Base-by-base conservation (phyloP, 2,113 vertebrate genomes). In the Trichomycterus rosablanca region DNA sequence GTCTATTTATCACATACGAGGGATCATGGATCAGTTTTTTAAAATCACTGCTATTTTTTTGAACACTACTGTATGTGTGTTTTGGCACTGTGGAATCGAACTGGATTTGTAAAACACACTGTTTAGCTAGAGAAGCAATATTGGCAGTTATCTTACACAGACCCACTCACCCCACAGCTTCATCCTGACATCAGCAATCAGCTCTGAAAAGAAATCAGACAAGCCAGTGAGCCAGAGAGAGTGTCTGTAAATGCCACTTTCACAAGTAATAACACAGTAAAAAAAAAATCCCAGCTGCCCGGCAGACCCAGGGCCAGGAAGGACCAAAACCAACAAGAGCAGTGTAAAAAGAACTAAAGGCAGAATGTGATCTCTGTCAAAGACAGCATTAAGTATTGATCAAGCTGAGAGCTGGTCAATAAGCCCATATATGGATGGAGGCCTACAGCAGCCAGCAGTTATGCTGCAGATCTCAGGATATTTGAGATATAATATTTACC, bases 361-460 rank as follows among this genome's bases (percentile, higher is more conserved):
- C 52, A 68, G 39, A 61, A 73, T 69, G 66, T 20, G 50, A 66
- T 66, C 66, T 65, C 34, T 55, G 66, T 73, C 53, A 59, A 70
- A 69, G 58, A 56, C 45, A 57, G 58, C 67, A 69, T 73, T 69
- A 69, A 70, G 58, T 69, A 73, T 73, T 66, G 67, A 73, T 73
- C 66, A 69, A 58, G 51, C 18, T 4, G 48, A 26, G 48, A 52
- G 62, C 52, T 53, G 62, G 66, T 70, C 71, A 70, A 66, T 69
- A 73, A 66, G 71, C 46, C n/a, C 20, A 34, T 37, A 66, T 69
- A 52, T 30, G 46, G 62, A 62, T 56, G 45, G 12, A 65, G 60
- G 44, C 59, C 39, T 52, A 22, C 51, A 55, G 48, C 35, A 26
- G 40, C 22, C 8, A 63, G 26, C 40, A 35, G 55, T 65, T 65